Conservation (phyloP, 2,888 invertebrate genomes). For the Macrosoma leucophasiata region DNA sequence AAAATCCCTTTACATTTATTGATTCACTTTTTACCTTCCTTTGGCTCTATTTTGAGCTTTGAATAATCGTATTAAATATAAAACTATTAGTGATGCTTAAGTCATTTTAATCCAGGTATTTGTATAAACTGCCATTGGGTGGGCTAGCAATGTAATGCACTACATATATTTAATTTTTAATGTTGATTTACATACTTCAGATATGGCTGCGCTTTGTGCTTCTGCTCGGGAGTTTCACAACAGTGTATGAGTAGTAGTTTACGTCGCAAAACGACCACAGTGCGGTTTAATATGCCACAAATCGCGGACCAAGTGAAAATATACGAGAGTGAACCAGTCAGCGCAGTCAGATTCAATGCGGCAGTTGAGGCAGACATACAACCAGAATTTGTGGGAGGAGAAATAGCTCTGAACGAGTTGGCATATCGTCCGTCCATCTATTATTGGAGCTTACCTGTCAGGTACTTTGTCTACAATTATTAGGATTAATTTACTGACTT, state of each 20-base stretch:
- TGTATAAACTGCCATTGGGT: too few species aligned
- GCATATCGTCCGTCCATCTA: conserved; percentile 78
- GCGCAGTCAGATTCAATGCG: conserved; percentile 44
- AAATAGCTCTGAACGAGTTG: conserved; percentile 78
- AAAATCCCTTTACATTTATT: too few species aligned
- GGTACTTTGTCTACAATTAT: conserved; percentile 46
- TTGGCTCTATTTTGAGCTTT: too few species aligned
- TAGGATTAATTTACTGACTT: too few species aligned
- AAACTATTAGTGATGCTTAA: too few species aligned
- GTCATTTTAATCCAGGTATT: too few species aligned
- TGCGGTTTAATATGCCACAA: conserved; percentile 53
- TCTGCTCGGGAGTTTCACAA: conserved; percentile 93
- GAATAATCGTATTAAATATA: too few species aligned
- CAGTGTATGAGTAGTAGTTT: conserved; percentile 88
- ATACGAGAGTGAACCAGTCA: conserved; percentile 42
- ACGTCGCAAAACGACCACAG: conserved; percentile 75
- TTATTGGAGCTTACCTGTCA: conserved; percentile 90
- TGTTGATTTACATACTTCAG: conserved; percentile 43
- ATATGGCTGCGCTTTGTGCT: conserved; percentile 95
- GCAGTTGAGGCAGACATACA: conserved; percentile 42
- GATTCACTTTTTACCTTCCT: too few species aligned
- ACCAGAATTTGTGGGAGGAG: conserved; percentile 73
- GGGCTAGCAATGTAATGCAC: too few species aligned
- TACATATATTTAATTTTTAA: conserved; percentile 2
- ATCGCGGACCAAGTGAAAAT: conserved; percentile 50